Evolutionary conservation across 2,888 invertebrate species (phyloP), one percentile per base, ranked within the genome.

Genomic region (Scaptomyza polygonia): DNA sequence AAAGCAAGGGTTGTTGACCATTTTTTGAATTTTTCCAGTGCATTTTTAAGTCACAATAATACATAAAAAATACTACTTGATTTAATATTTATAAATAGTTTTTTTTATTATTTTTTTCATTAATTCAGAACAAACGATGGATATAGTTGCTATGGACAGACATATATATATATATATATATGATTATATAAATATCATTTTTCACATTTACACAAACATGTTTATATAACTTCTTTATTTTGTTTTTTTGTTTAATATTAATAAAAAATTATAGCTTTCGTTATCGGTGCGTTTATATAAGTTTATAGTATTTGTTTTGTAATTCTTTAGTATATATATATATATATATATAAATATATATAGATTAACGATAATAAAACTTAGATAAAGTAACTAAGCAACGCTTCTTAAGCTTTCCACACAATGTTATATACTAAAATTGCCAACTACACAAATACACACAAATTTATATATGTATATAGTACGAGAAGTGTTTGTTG

Each of bases 91-190:
- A 72, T 69, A 71, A 76, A 71, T 70, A 57, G 36, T 36, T 36
- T 7, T 7, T 36, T 14, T 36, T 3, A n/a, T 30, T 69, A 82
- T 81, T 82, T 82, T 85, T 81, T 85, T 62, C 65, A 82, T 84
- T 65, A 72, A 73, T 84, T 16, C 71, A 73, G 69, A 79, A 81
- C 77, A 81, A 81, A 81, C 79, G 66, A 67, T 67, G 72, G 53
- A 52, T 55, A 40, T 58, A 67, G 52, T 64, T 71, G 51, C 34
- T 57, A 45, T 42, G 27, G 42, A 48, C 32, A 34, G 6, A 21
- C 4, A 44, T 8, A 25, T 6, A 21, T 25, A 12, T n/a, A 9
- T 8, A 36, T 25, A 53, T 30, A 3, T 18, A 12, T 25, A 14
- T 34, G 5, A 0, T 9, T 14, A 27, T 45, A 14, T 29, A 4